A percentile compares a stretch with the other conserved stretches of the same genome.
These are phyloP conservation scores for Zapus hudsonius DNA, from an alignment of 2,113 vertebrate genomes.

Conservation along the genomic window DNA sequence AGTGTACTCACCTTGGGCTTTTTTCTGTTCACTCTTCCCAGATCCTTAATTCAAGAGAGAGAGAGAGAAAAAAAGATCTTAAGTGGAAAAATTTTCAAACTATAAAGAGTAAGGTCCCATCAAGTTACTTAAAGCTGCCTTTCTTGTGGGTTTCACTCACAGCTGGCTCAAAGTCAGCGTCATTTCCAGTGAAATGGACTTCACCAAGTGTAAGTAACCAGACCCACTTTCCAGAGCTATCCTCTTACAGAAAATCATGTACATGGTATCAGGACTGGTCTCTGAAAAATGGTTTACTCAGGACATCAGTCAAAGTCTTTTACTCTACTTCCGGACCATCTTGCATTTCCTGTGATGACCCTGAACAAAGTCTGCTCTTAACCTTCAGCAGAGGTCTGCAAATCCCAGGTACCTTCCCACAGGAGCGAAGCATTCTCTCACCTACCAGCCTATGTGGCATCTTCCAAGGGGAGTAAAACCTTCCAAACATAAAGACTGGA, in stretches of 20 bases:
- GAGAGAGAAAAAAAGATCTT: not conserved
- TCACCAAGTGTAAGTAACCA: not conserved
- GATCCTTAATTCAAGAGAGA: constrained; percentile 82
- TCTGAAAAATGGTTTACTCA: constrained; percentile 19
- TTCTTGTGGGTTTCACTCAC: not conserved
- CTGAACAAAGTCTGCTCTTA: not conserved
- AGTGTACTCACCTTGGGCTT: constrained; percentile 88
- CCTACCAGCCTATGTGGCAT: not conserved
- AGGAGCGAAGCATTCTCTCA: too few species aligned
- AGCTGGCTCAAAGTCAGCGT: not conserved
- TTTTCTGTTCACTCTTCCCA: constrained; percentile 88
- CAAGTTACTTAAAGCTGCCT: not conserved
- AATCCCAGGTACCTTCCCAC: not conserved
- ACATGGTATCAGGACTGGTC: not conserved
- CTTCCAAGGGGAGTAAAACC: not conserved
- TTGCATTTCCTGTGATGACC: not conserved
- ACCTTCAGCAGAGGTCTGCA: not conserved
- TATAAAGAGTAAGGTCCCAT: not conserved
- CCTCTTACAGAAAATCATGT: not conserved
- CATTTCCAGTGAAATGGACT: not conserved
- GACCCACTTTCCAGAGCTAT: not conserved
- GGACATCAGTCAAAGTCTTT: not conserved
- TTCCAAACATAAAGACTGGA: not conserved
- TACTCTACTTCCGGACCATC: not conserved
- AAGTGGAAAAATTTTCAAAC: constrained; percentile 32